These are phyloP conservation scores for Camponotus fellah DNA, from an alignment of 2,888 invertebrate species.

Conservation along the genomic window DNA sequence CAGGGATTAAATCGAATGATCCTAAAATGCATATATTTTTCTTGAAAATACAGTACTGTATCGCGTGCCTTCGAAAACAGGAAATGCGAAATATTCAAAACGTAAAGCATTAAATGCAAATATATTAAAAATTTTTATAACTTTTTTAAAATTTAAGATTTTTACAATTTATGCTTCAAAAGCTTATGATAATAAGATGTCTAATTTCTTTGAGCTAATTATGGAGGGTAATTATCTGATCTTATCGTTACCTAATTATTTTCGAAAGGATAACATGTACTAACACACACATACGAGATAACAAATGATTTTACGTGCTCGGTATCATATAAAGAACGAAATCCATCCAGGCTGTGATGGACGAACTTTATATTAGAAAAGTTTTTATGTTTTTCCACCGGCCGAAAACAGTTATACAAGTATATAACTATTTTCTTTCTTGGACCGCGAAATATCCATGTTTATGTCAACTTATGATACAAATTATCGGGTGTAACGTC, in stretches of 20 bases:
- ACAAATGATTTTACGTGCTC: conserved; percentile 61
- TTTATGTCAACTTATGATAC: background rate
- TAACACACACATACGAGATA: conserved; percentile 44
- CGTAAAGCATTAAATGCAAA: background rate
- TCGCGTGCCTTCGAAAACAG: background rate
- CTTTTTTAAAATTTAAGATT: background rate
- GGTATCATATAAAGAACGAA: conserved; percentile 73
- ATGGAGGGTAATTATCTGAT: background rate
- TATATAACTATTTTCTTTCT: conserved; percentile 50
- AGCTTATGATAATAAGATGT: background rate
- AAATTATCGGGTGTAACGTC: background rate
- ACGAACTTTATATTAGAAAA: conserved; percentile 82
- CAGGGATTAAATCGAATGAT: conserved; percentile 21
- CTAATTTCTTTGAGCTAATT: background rate
- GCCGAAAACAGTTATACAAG: conserved; percentile 72
- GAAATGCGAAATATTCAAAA: background rate
- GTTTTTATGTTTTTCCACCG: conserved; percentile 78
- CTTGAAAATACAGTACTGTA: background rate
- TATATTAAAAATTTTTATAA: background rate
- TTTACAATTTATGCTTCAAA: background rate
- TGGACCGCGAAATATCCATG: conserved; percentile 42
- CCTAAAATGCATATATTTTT: background rate
- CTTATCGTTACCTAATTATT: background rate
- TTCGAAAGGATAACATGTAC: conserved; percentile 35
- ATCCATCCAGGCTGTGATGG: conserved; percentile 75